Evolutionary conservation across 2,797 vertebrate species (phyloP).

Genomic region (Taeniopygia guttata): DNA sequence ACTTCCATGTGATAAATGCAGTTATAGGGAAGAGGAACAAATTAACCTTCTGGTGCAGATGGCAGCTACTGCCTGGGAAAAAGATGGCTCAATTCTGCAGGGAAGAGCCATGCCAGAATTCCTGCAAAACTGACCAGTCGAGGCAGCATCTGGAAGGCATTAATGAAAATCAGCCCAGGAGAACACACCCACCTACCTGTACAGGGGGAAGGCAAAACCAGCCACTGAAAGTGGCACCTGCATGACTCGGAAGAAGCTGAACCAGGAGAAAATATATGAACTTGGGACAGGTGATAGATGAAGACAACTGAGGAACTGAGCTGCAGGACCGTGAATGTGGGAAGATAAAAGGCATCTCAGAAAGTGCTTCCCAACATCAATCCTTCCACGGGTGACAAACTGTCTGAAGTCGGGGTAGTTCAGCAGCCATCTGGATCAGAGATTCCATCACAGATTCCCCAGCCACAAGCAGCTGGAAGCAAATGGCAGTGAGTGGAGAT

Average conservation of each 20-base stretch:
- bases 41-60: slow-evolving; percentile 73
- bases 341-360: slow-evolving; percentile 54
- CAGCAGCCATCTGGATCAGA: background rate
- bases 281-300: slow-evolving; percentile 53
- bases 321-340: background rate
- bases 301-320: background rate
- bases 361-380: slow-evolving; percentile 26
- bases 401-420: slow-evolving; percentile 25
- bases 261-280: background rate
- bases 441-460: slow-evolving; percentile 17
- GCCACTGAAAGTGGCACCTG: background rate
- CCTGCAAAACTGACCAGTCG: background rate
- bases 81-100: slow-evolving; percentile 72
- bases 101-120: background rate
- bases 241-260: background rate
- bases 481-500: background rate
- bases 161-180: background rate
- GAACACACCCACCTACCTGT: background rate
- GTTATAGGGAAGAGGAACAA: slow-evolving; percentile 69
- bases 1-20: slow-evolving; percentile 78
- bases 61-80: slow-evolving; percentile 70
- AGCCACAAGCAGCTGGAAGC: background rate
- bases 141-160: slow-evolving; percentile 11
- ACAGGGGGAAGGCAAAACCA: background rate
- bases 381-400: slow-evolving; percentile 39